These are phyloP conservation scores for Melopsittacus undulatus DNA, from an alignment of 2,797 vertebrate genomes.

Conservation along the genomic window DNA sequence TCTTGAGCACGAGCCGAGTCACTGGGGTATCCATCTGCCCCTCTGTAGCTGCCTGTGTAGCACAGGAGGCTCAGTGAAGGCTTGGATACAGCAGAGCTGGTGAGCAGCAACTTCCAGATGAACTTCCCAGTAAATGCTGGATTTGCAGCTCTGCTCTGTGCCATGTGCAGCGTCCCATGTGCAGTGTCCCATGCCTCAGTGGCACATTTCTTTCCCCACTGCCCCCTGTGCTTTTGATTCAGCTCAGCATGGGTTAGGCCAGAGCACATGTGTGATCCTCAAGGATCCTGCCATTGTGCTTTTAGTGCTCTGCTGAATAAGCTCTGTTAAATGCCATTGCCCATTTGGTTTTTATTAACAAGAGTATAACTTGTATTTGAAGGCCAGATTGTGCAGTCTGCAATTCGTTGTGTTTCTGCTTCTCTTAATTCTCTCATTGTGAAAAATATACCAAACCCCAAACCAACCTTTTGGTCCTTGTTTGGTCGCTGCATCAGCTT, in stretches of 20 bases:
- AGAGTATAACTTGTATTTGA: background rate
- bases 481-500: slow-evolving; percentile 33
- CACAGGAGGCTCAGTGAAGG: background rate
- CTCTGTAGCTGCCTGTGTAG: background rate
- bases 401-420: background rate
- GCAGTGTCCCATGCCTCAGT: rapidly evolving
- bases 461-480: background rate
- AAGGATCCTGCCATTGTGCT: background rate
- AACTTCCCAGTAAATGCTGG: background rate
- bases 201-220: background rate
- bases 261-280: background rate
- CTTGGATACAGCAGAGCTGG: background rate
- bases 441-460: background rate
- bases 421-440: slow-evolving; percentile 15
- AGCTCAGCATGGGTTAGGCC: background rate
- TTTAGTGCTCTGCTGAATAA: background rate
- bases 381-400: background rate
- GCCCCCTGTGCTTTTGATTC: background rate
- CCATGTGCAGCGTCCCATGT: background rate
- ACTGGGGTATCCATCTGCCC: background rate
- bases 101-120: background rate
- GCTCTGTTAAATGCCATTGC: background rate
- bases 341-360: background rate
- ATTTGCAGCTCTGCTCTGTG: background rate
- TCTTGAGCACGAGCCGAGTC: background rate